Base-by-base conservation (phyloP, 2,113 vertebrate genomes). In the Pica pica region DNA sequence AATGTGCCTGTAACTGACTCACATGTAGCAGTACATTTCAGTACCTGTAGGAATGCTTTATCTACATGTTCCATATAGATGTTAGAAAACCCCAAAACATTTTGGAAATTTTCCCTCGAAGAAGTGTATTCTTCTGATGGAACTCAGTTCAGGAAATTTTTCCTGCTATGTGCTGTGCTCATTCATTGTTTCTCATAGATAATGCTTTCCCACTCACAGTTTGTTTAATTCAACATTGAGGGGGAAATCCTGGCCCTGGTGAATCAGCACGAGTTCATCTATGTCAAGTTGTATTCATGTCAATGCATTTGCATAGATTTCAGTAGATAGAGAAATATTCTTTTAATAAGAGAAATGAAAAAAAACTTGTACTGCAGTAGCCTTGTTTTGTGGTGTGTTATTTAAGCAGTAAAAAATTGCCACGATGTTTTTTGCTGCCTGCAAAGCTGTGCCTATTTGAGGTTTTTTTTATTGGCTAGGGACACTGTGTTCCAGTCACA, bases 211-310 rank as follows among this genome's bases (percentile, higher is more conserved):
- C 27, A 53, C 37, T 73, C 49, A 60, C 27, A 52, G 56, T 92
- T 94, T 83, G 16, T 78, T 92, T 89, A 92, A 71, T 89, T 75
- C 61, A 53, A 27, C 61, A 8, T 31, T 50, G 17, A 87, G 49
- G 23, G 42, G 44, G 44, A 82, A 92, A 93, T 79, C 80, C 91
- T 82, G 52, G 35, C 70, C 41, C 30, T 73, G 49, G 21, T 79
- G 91, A 91, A 61, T 94, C 87, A 91, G 77, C 61, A 82, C 44
- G 64, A 78, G 28, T 71, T 93, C 70, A 84, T 95, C 52, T 69
- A 0, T 53, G 53, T 93, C 61, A 65, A 41, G 23, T 7, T 65
- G 26, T 39, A 47, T 79, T 76, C 44, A 18, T 59, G 46, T 89
- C 78, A 91, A 7, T 42, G 52, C 13, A 61, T 77, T 87, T 83